Evolutionary conservation across 2,113 vertebrate genomes (phyloP), one percentile per base, ranked within the genome.

Genomic region (Lasiurus cinereus): DNA sequence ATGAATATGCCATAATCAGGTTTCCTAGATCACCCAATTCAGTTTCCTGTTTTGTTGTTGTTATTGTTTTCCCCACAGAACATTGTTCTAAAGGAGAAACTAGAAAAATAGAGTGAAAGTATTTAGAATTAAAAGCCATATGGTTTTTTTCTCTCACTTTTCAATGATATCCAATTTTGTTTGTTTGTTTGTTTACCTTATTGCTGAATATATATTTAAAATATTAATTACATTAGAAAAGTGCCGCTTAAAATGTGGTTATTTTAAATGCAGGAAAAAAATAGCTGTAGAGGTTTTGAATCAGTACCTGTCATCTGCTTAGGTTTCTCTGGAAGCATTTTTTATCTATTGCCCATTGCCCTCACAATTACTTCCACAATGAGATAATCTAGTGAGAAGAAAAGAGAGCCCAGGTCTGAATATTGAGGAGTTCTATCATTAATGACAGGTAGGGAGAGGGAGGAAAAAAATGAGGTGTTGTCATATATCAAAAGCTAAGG

Each of bases 211-310:
- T 83, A 62, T 12, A 31, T 48, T 62, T 54, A 27, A 39, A 84
- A 11, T 76, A 19, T 66, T 95, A 46, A 56, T 83, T 76, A 46
- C 15, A 31, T 87, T 88, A 39, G 72, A 52, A 83, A 90, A 96
- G 31, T 43, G 16, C n/a, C 82, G 24, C 24, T 67, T 64, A 50
- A 72, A 84, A 74, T 73, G 18, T 66, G 21, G 74, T 67, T 88
- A 36, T 89, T 83, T 94, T 56, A 96, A 79, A 15, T 50, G 6
- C 33, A 52, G n/a, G 46, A 59, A 22, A 69, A 69, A 83, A 66
- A 48, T 13, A 70, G 15, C 33, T 90, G 78, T 72, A 70, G n/a
- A 56, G 59, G 4, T 66, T 83, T 84, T 52, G 46, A 89, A 59
- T 90, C 16, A 78, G 2, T 39, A 64, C 27, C 66, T 66, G 1